Evolutionary conservation across 2,797 vertebrate genomes (phyloP), one percentile per base, ranked within the genome.

Genomic region (Leptoclinus maculatus): DNA sequence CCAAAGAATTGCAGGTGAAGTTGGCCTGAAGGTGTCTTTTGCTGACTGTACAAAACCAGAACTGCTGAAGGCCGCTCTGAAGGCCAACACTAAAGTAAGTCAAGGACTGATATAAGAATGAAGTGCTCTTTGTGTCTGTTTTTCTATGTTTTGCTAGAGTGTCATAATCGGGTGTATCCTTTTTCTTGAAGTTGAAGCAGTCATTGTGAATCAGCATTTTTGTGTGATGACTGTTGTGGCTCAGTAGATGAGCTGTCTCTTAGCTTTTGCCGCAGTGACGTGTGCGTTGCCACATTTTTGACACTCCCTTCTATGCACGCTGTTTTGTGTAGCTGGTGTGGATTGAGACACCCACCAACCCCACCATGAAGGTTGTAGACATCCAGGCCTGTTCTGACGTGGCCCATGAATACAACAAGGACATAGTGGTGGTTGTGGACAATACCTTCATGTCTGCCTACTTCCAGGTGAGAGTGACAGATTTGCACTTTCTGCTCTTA

Each of bases 381-480:
- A 98, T 99, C 60, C 74, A 78, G 83, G 93, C 88, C 70, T 99
- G 97, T 25, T 94, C 97, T 0, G 93, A 96, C 0, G 39, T 93
- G 14, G 91, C 94, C 4, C 97, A 94, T 43, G 87, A 89, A 41
- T 72, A 96, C 72, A 94, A 88, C 27, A 94, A 94, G 72, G 96
- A 96, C 65, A 93, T 96, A 7, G 88, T 99, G 76, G 89, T 99
- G 19, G 98, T 95, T 0, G 97, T 99, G 75, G 98, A 99, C 90
- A 99, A 99, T 90, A 97, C 95, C 65, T 99, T 99, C 72, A 99
- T 99, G 98, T 99, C 98, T 0, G 85, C 98, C 0, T 99, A 97
- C 79, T 99, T 99, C 91, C 98, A 99, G 96, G 98, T 99, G 49
- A 87, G 79, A 7, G 41, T n/a, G 34, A 12, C 25, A 29, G 34